These are phyloP conservation scores for Ephialtes manifestator DNA, from an alignment of 2,888 invertebrate genomes.

Conservation along the genomic window DNA sequence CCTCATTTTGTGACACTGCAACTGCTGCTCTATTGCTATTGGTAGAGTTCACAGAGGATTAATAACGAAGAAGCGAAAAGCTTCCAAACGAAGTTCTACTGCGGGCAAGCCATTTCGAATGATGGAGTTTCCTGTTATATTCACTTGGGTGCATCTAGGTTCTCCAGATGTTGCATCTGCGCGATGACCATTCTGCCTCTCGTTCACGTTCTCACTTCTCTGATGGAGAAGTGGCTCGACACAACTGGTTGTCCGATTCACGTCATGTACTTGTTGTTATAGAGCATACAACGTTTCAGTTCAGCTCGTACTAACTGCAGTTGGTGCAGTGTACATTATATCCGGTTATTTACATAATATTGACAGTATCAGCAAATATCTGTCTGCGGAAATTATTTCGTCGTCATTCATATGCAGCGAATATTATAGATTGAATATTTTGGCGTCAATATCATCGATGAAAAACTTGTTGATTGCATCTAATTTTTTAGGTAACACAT, in stretches of 20 bases:
- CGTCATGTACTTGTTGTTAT: neutral
- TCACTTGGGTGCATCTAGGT: constrained; percentile 24
- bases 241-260: neutral
- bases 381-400: neutral
- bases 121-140: constrained; percentile 34
- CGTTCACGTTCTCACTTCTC: constrained; percentile 3
- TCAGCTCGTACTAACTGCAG: too few species aligned
- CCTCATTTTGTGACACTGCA: neutral
- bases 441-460: neutral
- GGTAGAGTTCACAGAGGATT: constrained; percentile 15
- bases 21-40: constrained; percentile 18
- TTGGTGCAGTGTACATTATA: neutral
- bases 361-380: neutral
- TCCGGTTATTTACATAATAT: constrained; percentile 14
- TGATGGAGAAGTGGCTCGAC: neutral
- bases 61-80: constrained; percentile 19
- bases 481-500: too few species aligned
- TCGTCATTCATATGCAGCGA: neutral
- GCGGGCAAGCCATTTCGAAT: constrained; percentile 32
- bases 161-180: constrained; percentile 30
- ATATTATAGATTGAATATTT: neutral
- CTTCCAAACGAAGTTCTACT: constrained; percentile 1
- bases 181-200: constrained; percentile 19
- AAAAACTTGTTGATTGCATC: neutral
- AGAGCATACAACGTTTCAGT: neutral